Conservation (phyloP, 2,888 invertebrate genomes). For the Zelleria hepariella region DNA sequence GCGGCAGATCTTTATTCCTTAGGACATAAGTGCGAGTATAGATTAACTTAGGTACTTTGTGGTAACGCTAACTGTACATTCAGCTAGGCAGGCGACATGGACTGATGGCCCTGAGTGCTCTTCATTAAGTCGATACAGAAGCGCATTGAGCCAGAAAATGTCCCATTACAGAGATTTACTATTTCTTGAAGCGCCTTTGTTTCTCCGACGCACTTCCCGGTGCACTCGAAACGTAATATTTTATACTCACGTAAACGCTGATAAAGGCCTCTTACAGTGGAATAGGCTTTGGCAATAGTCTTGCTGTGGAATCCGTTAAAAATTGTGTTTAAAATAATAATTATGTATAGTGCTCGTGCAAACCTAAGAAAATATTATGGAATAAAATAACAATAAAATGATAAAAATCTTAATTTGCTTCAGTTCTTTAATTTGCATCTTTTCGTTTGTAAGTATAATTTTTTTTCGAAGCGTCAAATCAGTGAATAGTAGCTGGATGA, state of each 20-base stretch:
- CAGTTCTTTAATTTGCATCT: no score
- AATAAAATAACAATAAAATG: no score
- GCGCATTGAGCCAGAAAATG: constrained; percentile 22
- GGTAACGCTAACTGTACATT: not conserved
- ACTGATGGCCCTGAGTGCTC: constrained; percentile 36
- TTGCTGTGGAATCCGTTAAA: no score
- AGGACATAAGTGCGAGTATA: not conserved
- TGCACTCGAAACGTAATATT: not conserved
- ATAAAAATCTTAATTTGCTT: no score
- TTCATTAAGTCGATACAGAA: constrained; percentile 48
- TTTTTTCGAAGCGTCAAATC: no score
- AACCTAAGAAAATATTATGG: no score
- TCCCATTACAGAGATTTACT: constrained; percentile 28
- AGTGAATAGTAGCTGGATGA: no score
- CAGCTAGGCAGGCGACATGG: constrained; percentile 19
- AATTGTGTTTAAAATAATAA: no score
- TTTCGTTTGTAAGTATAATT: no score
- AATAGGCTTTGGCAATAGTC: no score
- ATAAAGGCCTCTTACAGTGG: not conserved
- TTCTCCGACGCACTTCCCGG: constrained; percentile 10
- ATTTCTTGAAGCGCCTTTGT: constrained; percentile 14
- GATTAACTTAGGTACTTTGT: not conserved
- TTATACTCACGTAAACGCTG: not conserved
- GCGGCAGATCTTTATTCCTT: not conserved
- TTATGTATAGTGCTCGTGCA: no score